phyloP scores from a whole-genome alignment of 2,113 vertebrate genomes.

The Alligator sinensis region DNA sequence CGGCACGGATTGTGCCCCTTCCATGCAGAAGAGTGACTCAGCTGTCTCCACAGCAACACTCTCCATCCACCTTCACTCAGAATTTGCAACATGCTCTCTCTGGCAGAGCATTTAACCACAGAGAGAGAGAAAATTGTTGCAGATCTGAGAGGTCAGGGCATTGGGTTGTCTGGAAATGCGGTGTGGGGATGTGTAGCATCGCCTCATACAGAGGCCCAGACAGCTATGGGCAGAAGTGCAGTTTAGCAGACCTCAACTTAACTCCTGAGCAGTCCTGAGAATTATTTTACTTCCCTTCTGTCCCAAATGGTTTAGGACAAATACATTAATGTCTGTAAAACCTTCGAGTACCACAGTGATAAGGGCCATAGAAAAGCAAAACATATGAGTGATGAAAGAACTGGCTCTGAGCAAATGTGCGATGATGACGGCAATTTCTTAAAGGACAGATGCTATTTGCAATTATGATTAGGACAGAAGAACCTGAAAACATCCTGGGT shows the following conservation, averaged over 20 bases:
- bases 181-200: neutral
- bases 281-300: neutral
- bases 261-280: neutral
- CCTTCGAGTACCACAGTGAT: neutral
- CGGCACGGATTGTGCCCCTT: neutral
- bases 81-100: neutral
- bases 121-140: neutral
- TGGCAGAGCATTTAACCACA: neutral
- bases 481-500: neutral
- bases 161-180: neutral
- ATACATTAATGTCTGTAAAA: neutral
- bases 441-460: neutral
- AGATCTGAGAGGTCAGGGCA: neutral
- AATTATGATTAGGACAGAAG: neutral
- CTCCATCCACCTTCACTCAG: neutral
- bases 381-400: neutral
- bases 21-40: neutral
- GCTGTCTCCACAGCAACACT: neutral
- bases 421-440: neutral
- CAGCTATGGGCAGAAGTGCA: neutral
- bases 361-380: neutral
- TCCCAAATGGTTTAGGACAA: neutral
- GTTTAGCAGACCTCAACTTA: neutral
- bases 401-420: neutral
- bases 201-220: neutral